phyloP scores from a whole-genome alignment of 2,888 invertebrate genomes.

The Didymodactylos carnosus region DNA sequence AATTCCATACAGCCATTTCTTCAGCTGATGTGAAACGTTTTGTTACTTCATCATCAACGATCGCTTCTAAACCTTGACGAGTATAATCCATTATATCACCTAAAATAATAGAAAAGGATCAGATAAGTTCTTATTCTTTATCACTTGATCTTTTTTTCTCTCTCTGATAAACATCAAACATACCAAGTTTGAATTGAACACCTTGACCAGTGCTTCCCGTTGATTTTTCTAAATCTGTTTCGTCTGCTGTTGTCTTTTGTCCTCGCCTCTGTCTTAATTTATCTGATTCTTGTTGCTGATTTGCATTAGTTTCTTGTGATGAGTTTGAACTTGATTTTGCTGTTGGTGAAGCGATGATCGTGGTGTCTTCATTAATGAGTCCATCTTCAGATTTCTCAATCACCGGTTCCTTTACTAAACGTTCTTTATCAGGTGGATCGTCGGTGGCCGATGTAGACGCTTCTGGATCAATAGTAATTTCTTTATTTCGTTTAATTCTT shows the following conservation, averaged over 20 bases:
- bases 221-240: neutral
- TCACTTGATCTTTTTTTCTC: no score
- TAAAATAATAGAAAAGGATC: neutral
- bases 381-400: neutral
- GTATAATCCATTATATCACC: neutral
- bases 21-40: slow-evolving; percentile 12
- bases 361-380: no score
- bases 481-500: slow-evolving; percentile 8
- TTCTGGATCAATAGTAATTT: neutral
- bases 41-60: slow-evolving; percentile 15
- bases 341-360: neutral
- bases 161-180: neutral
- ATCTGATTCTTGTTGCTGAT: neutral
- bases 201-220: neutral
- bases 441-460: neutral
- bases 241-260: neutral
- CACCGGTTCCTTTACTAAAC: no score
- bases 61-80: slow-evolving; percentile 5
- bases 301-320: neutral
- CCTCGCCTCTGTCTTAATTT: no score
- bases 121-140: no score
- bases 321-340: neutral
- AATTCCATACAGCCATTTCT: slow-evolving; percentile 13
- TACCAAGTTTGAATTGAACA: neutral
- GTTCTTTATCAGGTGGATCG: neutral